Evolutionary conservation across 1,140 invertebrate genomes (phyloP), one percentile per base, ranked within the genome.

Genomic region (Nasonia giraulti): DNA sequence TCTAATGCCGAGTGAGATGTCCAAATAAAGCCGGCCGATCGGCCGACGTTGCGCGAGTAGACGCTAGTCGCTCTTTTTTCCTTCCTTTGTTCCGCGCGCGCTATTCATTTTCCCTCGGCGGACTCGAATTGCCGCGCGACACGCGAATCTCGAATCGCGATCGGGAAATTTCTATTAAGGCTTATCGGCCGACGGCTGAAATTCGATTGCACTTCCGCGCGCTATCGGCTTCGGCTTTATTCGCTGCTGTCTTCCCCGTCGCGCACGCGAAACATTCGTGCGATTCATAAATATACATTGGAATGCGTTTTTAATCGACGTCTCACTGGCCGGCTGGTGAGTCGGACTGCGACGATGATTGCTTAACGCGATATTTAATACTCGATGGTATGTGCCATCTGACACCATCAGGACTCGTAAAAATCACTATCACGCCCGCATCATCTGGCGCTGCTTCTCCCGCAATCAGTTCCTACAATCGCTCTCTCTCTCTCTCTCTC

Each of bases 141-240:
- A 78, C 76, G 76, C 76, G 23, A 78, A 55, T 27, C 23, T 78
- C 76, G n/a, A 47, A 78, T 78, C n/a, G 31, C 11, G 23, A 78
- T 78, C 44, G 50, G 23, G 27, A 33, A 78, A 78, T 78, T 78
- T 55, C n/a, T 78, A 78, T 55, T 78, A 78, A 27, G 12, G 76
- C 40, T 50, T 66, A 62, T 82, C 66, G 40, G 37, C 31, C 20
- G 14, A 12, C 27, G 11, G 10, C 76, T 78, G n/a, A 27, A 78
- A 27, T 55, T 62, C 76, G 76, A 78, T 78, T 27, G 76, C 40
- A 78, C 11, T 31, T n/a, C 10, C 11, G 1, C 10, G 10, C 50
- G 50, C 50, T 55, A 27, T 77, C 33, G 10, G 37, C 27, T 77
- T 77, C 20, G 10, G 0, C 8, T n/a, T 27, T 44, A n/a, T n/a